Evolutionary conservation across 2,888 invertebrate genomes (phyloP), one percentile per base, ranked within the genome.

Genomic region (Sphecodes monilicornis): DNA sequence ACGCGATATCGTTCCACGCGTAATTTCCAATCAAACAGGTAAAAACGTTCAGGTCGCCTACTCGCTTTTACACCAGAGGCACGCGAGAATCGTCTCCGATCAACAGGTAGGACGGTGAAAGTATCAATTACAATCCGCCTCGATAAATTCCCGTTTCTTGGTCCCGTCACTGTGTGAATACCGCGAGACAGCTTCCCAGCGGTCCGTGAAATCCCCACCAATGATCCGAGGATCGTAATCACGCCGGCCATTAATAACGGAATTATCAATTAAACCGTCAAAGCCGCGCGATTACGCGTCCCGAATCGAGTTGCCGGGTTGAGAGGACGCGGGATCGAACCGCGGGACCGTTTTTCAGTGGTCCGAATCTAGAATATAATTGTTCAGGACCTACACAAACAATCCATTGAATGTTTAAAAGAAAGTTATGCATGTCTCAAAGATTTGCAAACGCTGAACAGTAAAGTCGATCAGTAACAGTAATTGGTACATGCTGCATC

Each of bases 101-200:
- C 83, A 84, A 84, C 82, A 82, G 82, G 82, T 82, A 71, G 60
- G 36, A 46, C 66, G 82, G 84, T 76, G 83, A 84, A 84, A 84
- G 83, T 83, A 84, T 84, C 83, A 84, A 77, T 84, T 83, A 84
- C 83, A 43, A 46, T n/a, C 32, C 43, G 10, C 43, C 54, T 60
- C 46, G 26, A 50, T 60, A 41, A 54, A 50, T 46, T 26, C 29
- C 29, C 54, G 43, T 50, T 74, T 29, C 73, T 73, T 46, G 22
- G 16, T 3, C 39, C 18, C 64, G 41, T 71, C 64, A 50, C 26
- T 36, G 50, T 41, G 22, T 22, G 73, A 74, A 74, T 39, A 69
- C 26, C 39, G n/a, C 13, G 46, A 60, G 41, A 32, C 73, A 70
- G 43, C 11, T 70, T 74, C 32, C 16, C 46, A 43, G 6, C 29